These are phyloP conservation scores for Amorpha juglandis DNA, from an alignment of 2,888 invertebrate species.

Conservation along the genomic window DNA sequence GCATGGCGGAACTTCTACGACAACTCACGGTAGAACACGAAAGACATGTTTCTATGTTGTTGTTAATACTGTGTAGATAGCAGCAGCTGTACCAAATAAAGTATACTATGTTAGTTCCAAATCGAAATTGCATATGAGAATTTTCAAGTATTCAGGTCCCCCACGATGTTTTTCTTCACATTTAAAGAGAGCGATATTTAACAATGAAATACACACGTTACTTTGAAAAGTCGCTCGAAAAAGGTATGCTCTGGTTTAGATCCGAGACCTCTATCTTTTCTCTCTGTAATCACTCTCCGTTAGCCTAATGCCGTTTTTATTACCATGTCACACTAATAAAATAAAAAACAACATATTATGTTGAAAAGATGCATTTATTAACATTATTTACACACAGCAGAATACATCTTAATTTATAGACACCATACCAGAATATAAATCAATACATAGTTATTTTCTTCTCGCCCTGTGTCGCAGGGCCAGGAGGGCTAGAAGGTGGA, in stretches of 20 bases:
- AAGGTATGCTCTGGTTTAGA: no score
- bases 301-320: no score
- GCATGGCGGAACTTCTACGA: background rate
- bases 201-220: no score
- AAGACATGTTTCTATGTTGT: slow-evolving; percentile 20
- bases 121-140: no score
- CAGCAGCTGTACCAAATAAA: slow-evolving; percentile 12
- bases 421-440: background rate
- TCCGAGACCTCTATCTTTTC: no score
- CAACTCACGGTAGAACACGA: background rate
- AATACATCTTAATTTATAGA: slow-evolving; percentile 36
- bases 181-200: no score
- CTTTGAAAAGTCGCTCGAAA: no score
- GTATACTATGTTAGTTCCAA: background rate
- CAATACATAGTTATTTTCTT: slow-evolving; percentile 70
- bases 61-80: slow-evolving; percentile 37
- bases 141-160: no score
- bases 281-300: no score
- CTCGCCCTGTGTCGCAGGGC: slow-evolving; percentile 87
- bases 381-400: slow-evolving; percentile 44
- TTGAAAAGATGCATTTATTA: slow-evolving; percentile 40
- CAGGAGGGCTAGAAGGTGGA: slow-evolving; percentile 88
- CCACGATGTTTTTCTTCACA: no score
- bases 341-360: slow-evolving; percentile 23
- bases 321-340: background rate